Evolutionary conservation across 2,797 vertebrate species (phyloP).

Genomic region (Eidolon dupreanum): DNA sequence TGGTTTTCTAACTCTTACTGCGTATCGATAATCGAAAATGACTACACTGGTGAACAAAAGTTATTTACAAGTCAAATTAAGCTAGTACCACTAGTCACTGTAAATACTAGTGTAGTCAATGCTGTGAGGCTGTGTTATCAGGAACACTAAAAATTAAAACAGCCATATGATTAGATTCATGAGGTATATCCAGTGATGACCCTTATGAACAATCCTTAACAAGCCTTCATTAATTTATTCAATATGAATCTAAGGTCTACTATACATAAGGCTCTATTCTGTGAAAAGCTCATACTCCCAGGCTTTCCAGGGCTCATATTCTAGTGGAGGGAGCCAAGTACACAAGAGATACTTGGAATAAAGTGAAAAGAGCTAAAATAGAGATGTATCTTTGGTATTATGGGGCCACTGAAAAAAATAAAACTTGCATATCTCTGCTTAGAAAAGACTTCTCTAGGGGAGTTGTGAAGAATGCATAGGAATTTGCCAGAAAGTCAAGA

Average conservation of each 20-base stretch:
- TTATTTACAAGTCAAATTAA: not conserved
- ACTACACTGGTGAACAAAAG: not conserved
- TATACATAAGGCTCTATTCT: not conserved
- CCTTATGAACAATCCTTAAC: not conserved
- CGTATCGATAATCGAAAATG: not conserved
- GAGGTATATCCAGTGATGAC: not conserved
- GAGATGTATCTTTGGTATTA: not conserved
- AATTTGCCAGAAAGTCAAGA: not conserved
- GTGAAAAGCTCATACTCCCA: not conserved
- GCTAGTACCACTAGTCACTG: not conserved
- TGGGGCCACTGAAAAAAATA: not conserved
- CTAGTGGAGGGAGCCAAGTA: not conserved
- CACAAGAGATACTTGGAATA: not conserved
- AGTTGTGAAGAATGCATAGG: not conserved
- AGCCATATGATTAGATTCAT: not conserved
- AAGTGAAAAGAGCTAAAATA: not conserved
- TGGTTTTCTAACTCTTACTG: constrained; percentile 1
- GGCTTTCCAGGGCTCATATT: not conserved
- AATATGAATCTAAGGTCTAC: not conserved
- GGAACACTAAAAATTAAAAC: not conserved
- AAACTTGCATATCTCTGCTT: not conserved
- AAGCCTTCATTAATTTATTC: not conserved
- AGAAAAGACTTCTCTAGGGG: not conserved
- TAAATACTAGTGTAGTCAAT: not conserved
- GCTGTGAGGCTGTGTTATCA: not conserved